A percentile compares a stretch with the other conserved stretches of the same genome.
phyloP scores from a whole-genome alignment of 2,797 vertebrate species.

The Pteropus rufus region DNA sequence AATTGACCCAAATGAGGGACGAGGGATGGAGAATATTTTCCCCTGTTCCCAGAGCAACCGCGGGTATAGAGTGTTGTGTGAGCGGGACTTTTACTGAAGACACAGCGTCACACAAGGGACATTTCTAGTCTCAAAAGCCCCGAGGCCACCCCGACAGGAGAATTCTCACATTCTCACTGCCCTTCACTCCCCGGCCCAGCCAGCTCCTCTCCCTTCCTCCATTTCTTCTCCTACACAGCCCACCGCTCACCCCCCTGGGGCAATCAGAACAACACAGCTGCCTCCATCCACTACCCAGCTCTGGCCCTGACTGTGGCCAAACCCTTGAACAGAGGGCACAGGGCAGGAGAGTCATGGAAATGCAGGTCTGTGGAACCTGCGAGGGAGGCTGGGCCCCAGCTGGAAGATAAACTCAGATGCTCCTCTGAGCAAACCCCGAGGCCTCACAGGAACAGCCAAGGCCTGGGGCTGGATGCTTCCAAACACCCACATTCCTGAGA shows the following conservation, averaged over 20 bases:
- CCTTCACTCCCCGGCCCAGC: neutral
- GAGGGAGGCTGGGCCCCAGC: neutral
- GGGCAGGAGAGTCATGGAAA: neutral
- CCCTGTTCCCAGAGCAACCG: neutral
- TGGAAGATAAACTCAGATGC: no score
- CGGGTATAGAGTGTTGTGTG: neutral
- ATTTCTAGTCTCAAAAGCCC: neutral
- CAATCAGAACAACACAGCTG: neutral
- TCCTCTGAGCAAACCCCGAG: neutral
- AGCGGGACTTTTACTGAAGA: neutral
- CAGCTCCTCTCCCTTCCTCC: neutral
- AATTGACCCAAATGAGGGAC: constrained; percentile 6
- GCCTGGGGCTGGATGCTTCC: neutral
- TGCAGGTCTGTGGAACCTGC: no score
- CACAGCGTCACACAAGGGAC: neutral
- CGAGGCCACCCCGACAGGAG: fast-evolving
- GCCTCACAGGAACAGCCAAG: no score
- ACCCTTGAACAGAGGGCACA: no score
- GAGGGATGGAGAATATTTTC: neutral
- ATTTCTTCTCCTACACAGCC: neutral
- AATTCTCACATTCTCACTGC: neutral
- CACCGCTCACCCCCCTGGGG: neutral
- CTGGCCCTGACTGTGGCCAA: neutral
- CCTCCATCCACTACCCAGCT: neutral
- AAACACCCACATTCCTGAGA: neutral